Percentiles rank a stretch among this genome's conserved stretches.
Conservation (phyloP, 2,888 invertebrate species). For the Perizoma affinitatum region DNA sequence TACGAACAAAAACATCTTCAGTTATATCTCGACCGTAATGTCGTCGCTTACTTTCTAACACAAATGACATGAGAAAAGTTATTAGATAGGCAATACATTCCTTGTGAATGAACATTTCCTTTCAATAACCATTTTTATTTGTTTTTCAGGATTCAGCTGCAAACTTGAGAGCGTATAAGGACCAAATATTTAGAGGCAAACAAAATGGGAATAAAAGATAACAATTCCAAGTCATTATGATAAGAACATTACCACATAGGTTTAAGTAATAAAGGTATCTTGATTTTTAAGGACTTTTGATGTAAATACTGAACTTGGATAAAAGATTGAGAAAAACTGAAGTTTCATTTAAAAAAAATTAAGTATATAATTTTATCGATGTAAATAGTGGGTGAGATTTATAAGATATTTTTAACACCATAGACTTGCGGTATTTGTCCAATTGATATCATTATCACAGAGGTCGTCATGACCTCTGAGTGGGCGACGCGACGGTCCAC, state of each 20-base stretch:
- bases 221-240: constrained; percentile 13
- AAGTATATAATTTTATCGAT: too few relatives aligned
- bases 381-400: too few relatives aligned
- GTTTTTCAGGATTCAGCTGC: constrained; percentile 71
- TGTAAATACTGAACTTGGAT: neutral
- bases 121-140: constrained; percentile 9
- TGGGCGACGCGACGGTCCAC: too few relatives aligned
- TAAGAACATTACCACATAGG: neutral
- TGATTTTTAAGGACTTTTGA: neutral
- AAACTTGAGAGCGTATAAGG: constrained; percentile 69
- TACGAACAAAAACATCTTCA: neutral
- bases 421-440: too few relatives aligned
- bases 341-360: too few relatives aligned
- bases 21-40: too few relatives aligned
- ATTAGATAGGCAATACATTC: neutral
- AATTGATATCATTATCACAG: too few relatives aligned
- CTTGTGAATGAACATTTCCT: too few relatives aligned
- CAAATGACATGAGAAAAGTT: neutral
- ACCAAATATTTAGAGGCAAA: constrained; percentile 69
- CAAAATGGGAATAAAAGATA: constrained; percentile 59
- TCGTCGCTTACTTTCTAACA: neutral
- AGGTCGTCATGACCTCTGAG: too few relatives aligned
- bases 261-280: constrained; percentile 14
- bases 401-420: too few relatives aligned
- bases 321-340: too few relatives aligned